Conservation (phyloP, 2,113 vertebrate genomes). For the Forbesichthys agassizii region DNA sequence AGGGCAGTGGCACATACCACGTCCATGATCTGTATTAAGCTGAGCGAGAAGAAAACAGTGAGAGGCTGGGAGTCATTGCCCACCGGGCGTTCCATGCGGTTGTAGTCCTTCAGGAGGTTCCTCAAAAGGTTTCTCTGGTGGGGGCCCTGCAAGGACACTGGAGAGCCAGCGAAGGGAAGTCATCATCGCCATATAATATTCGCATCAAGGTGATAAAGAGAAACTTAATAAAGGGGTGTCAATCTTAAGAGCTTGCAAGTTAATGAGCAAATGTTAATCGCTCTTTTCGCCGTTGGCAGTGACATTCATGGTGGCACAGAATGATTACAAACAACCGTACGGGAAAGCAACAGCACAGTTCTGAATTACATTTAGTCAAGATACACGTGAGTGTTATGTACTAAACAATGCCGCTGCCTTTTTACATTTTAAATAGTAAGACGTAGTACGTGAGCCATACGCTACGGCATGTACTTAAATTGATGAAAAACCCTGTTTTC, state of each 20-base stretch:
- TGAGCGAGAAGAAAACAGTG: conserved; percentile 74
- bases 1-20: conserved; percentile 69
- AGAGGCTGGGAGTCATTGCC: conserved; percentile 79
- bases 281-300: conserved; percentile 5
- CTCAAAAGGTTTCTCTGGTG: conserved; percentile 80
- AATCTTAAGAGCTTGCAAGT: conserved; percentile 10
- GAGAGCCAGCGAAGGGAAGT: neutral
- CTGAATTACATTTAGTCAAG: neutral
- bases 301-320: conserved; percentile 7
- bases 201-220: neutral
- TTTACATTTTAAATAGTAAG: no score
- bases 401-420: no score
- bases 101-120: conserved; percentile 82
- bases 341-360: neutral
- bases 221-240: neutral
- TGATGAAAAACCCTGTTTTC: neutral
- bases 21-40: conserved; percentile 83
- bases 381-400: no score
- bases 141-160: conserved; percentile 78
- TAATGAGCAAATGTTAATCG: conserved; percentile 32
- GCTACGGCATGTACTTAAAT: no score
- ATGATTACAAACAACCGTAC: neutral
- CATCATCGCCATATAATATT: neutral
- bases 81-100: conserved; percentile 81
- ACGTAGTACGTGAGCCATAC: no score